phyloP scores from a whole-genome alignment of 2,888 invertebrate genomes.

The Ormyrus rosae region DNA sequence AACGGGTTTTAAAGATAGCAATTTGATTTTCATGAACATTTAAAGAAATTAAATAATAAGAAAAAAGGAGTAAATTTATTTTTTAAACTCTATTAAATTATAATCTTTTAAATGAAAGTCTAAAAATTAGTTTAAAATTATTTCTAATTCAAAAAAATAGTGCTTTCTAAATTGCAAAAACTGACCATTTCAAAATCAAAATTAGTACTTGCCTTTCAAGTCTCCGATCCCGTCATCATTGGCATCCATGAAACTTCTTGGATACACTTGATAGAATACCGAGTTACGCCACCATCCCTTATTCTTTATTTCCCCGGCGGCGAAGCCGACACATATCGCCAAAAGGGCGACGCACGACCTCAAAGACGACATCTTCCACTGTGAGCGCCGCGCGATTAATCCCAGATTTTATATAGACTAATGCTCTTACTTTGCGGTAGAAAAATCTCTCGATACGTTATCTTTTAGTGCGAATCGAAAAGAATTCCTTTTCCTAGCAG shows the following conservation, averaged over 20 bases:
- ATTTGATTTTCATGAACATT: too few relatives aligned
- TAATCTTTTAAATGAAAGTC: too few relatives aligned
- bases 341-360: slow-evolving; percentile 56
- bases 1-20: too few relatives aligned
- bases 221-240: slow-evolving; percentile 69
- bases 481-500: not conserved
- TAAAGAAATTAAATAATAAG: too few relatives aligned
- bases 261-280: slow-evolving; percentile 71
- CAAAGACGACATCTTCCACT: slow-evolving; percentile 57
- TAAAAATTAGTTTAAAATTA: too few relatives aligned
- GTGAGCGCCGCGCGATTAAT: slow-evolving; percentile 5
- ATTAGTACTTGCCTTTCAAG: slow-evolving; percentile 63
- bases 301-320: slow-evolving; percentile 63
- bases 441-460: slow-evolving; percentile 56
- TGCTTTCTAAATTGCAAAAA: too few relatives aligned
- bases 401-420: slow-evolving; percentile 56
- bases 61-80: too few relatives aligned
- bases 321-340: slow-evolving; percentile 55
- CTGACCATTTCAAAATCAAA: too few relatives aligned
- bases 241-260: slow-evolving; percentile 69
- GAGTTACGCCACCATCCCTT: slow-evolving; percentile 70
- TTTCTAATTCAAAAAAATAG: too few relatives aligned
- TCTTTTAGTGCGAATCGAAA: slow-evolving; percentile 39
- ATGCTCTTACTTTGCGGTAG: not conserved
- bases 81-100: too few relatives aligned